Conservation (phyloP, 2,888 invertebrate species). For the Conomelus anceps region DNA sequence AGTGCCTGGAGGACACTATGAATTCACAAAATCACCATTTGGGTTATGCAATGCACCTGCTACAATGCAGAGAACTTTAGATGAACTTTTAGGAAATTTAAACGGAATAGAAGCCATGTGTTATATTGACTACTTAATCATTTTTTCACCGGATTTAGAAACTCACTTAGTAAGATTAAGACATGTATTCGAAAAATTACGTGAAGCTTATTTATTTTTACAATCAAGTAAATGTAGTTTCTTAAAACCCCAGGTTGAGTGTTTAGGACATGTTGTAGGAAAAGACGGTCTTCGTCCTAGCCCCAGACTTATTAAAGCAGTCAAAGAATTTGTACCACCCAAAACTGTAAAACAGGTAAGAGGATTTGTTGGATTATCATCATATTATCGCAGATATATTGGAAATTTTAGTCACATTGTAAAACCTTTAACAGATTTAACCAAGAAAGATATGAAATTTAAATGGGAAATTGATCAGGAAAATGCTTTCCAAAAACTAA, state of each 20-base stretch:
- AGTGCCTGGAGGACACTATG: constrained; percentile 36
- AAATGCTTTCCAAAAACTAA: too few relatives aligned
- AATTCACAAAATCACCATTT: constrained; percentile 37
- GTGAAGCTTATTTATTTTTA: background rate
- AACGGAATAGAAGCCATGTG: constrained; percentile 10
- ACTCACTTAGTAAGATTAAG: background rate
- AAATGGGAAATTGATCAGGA: background rate
- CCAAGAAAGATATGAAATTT: background rate
- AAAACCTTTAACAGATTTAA: background rate
- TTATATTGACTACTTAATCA: constrained; percentile 22
- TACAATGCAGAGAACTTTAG: constrained; percentile 37
- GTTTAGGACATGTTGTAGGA: background rate
- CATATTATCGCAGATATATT: background rate
- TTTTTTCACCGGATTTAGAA: background rate
- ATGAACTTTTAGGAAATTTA: constrained; percentile 33
- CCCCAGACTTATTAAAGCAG: background rate
- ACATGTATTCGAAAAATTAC: background rate
- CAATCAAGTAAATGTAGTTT: background rate
- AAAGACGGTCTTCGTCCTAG: background rate
- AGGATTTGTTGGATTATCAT: background rate
- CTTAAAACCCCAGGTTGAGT: background rate
- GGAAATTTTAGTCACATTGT: background rate
- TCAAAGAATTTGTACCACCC: background rate
- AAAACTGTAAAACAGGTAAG: background rate
- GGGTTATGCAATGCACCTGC: constrained; percentile 30